Conservation (phyloP, 2,797 vertebrate species). For the Crypturellus tataupa region DNA sequence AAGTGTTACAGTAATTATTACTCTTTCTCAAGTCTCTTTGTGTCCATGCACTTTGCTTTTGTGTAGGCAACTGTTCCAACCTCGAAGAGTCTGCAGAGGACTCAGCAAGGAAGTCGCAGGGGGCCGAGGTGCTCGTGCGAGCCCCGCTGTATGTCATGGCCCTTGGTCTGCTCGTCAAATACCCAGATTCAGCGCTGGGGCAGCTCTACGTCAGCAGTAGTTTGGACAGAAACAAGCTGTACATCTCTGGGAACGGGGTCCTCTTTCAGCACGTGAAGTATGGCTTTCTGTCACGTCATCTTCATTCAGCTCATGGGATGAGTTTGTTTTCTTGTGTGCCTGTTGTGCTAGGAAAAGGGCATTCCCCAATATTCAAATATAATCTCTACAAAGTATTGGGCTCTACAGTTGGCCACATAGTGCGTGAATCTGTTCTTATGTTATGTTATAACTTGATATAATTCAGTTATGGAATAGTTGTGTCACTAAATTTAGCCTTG, state of each 20-base stretch:
- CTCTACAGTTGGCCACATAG: not conserved
- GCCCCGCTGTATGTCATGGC: slow-evolving; percentile 71
- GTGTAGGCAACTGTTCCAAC: slow-evolving; percentile 45
- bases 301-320: not conserved
- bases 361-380: not conserved
- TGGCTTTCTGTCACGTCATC: not conserved
- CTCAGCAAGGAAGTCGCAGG: not conserved
- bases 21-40: not conserved
- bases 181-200: slow-evolving; percentile 78
- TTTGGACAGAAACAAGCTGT: slow-evolving; percentile 70
- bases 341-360: not conserved
- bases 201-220: slow-evolving; percentile 78
- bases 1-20: not conserved
- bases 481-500: not conserved
- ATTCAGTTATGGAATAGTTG: not conserved
- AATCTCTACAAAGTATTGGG: not conserved
- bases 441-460: too few relatives aligned
- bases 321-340: not conserved
- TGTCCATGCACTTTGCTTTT: not conserved
- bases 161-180: slow-evolving; percentile 78
- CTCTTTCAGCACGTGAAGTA: slow-evolving; percentile 81
- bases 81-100: slow-evolving; percentile 33
- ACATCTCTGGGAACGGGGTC: slow-evolving; percentile 72
- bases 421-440: not conserved
- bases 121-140: not conserved